Evolutionary conservation across 2,797 vertebrate species (phyloP), one percentile per base, ranked within the genome.

Genomic region (Cyclura pinguis): DNA sequence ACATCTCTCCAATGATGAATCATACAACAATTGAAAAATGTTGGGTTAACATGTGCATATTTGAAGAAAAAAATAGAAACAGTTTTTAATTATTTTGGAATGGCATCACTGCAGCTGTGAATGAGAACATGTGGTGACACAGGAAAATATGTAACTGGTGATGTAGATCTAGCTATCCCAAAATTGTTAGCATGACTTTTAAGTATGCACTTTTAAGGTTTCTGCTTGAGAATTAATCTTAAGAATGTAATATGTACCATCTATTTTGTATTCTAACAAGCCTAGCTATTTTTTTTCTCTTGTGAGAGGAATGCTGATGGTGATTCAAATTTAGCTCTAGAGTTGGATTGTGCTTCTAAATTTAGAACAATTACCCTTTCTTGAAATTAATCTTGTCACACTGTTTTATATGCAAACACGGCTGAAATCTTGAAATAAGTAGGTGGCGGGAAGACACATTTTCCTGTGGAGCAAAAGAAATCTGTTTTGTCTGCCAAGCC

Each of bases 401-500:
- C 91, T 38, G 72, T 6, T 89, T 93, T 0, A 1, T 16, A 8
- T 81, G 57, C 2, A 0, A 80, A 1, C 0, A 57, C 73, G 6
- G 32, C 27, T 87, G 72, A 83, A 87, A 89, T 87, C 69, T 32
- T 35, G 6, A 59, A 86, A 94, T 27, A 69, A 94, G 8, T 87
- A 88, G 67, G 67, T 57, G 12, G 6, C 13, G 50, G n/a, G 55
- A 8, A 38, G 24, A 0, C 77, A 78, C 86, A 84, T 22, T 62
- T 94, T 14, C 18, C 76, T 80, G 78, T 87, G 50, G 74, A 89
- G 74, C 67, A 90, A 89, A 87, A 87, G 80, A 80, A 93, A 78
- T 29, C 55, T 89, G 55, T 35, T 47, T 89, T 87, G 1, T 76
- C 64, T 94, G 93, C 89, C 89, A 87, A 85, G 73, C 91, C 91